A percentile compares a stretch with the other conserved stretches of the same genome.
Evolutionary conservation across 1,140 invertebrate species (phyloP).

Genomic region (Drosophila orena): DNA sequence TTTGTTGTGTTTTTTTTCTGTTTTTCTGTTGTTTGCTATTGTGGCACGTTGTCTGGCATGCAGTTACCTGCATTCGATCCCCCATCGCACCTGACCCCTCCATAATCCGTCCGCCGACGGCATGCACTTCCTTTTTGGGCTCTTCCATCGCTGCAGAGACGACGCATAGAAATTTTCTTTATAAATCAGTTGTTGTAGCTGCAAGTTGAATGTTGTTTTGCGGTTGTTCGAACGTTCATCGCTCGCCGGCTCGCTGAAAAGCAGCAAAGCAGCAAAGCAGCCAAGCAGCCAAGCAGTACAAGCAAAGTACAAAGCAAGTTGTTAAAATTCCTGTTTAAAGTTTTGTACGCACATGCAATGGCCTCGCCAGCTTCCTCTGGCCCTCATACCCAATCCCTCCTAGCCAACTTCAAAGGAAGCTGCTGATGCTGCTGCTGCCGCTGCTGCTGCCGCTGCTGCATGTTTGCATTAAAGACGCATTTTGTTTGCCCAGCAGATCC

Average conservation of each 20-base stretch:
- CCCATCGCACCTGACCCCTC: constrained; percentile 14
- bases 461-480: constrained; percentile 83
- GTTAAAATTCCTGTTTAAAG: constrained; percentile 84
- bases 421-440: constrained; percentile 22
- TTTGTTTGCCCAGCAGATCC: constrained; percentile 75
- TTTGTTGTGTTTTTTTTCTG: not conserved
- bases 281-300: constrained; percentile 45
- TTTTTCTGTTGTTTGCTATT: not conserved
- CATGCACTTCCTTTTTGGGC: constrained; percentile 82
- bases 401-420: constrained; percentile 67
- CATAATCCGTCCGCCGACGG: constrained; percentile 31
- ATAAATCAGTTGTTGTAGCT: constrained; percentile 76
- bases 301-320: constrained; percentile 82
- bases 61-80: constrained; percentile 49
- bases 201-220: constrained; percentile 61
- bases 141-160: constrained; percentile 12
- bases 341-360: constrained; percentile 82
- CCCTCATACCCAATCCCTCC: constrained; percentile 18
- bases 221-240: constrained; percentile 42
- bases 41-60: constrained; percentile 79
- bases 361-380: constrained; percentile 14
- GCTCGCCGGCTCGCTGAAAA: constrained; percentile 35
- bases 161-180: constrained; percentile 81
- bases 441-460: constrained; percentile 67
- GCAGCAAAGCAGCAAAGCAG: constrained; percentile 20